Conservation (phyloP, 2,113 vertebrate species). For the Recurvirostra avosetta region DNA sequence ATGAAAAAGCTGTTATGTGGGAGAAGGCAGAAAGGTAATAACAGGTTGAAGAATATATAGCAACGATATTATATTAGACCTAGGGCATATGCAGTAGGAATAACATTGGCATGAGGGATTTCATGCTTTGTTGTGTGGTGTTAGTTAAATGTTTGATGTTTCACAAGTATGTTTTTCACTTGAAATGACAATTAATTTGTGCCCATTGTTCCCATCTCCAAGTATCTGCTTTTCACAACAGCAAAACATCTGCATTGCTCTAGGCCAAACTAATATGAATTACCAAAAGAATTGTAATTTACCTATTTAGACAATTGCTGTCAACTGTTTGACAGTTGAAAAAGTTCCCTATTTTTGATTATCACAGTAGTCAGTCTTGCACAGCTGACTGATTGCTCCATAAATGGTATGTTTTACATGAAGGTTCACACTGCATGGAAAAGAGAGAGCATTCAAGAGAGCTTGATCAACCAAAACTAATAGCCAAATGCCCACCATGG, state of each 20-base stretch:
- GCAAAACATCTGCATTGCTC: not conserved
- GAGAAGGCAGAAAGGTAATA: not conserved
- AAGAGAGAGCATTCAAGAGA: not conserved
- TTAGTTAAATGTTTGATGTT: not conserved
- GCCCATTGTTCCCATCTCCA: not conserved
- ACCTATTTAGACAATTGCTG: not conserved
- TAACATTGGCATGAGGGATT: not conserved
- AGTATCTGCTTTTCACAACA: not conserved
- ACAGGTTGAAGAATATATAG: not conserved
- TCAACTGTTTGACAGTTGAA: not conserved
- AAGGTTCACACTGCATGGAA: not conserved
- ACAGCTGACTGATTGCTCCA: not conserved
- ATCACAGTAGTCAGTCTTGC: not conserved
- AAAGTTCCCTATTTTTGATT: not conserved
- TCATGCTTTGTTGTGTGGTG: not conserved
- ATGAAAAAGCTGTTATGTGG: not conserved
- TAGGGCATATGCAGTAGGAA: not conserved
- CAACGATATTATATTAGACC: not conserved
- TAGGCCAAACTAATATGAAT: not conserved
- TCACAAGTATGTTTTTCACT: not conserved
- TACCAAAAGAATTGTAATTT: conserved; percentile 14
- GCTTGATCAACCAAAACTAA: not conserved
- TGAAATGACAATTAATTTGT: conserved; percentile 19
- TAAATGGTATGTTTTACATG: not conserved
- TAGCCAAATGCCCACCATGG: not conserved